Percentiles rank a stretch among this genome's conserved stretches.
Evolutionary conservation across 2,113 vertebrate species (phyloP).

Genomic region (Varanus salvator): DNA sequence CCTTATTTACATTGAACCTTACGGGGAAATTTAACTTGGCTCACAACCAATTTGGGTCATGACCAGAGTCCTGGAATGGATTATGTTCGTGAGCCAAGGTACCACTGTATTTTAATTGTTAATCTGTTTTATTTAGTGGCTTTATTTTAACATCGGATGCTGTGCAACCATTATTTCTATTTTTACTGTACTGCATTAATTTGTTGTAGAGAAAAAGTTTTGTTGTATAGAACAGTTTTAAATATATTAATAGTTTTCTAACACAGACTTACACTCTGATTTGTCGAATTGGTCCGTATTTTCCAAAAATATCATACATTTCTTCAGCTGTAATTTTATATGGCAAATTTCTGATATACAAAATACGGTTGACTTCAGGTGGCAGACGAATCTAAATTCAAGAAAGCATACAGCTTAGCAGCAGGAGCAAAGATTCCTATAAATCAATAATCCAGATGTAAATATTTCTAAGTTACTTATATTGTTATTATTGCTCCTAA

Average conservation of each 20-base stretch:
- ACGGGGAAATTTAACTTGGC: too few relatives aligned
- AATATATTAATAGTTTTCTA: not conserved
- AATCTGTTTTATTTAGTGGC: too few relatives aligned
- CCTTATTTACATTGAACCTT: too few relatives aligned
- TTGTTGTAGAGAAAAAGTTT: too few relatives aligned
- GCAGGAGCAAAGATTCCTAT: fast-evolving
- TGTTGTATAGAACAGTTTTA: too few relatives aligned
- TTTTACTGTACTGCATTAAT: too few relatives aligned
- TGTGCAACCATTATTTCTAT: too few relatives aligned
- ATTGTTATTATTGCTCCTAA: not conserved
- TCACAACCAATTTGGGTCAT: too few relatives aligned
- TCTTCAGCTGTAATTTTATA: constrained; percentile 99
- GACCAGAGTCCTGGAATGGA: too few relatives aligned
- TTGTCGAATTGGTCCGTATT: constrained; percentile 97
- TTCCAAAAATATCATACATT: constrained; percentile 99
- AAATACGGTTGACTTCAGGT: constrained; percentile 96
- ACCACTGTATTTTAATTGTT: too few relatives aligned
- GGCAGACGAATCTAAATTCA: constrained; percentile 91
- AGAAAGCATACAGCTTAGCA: not conserved
- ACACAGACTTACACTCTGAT: constrained; percentile 93
- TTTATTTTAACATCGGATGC: too few relatives aligned
- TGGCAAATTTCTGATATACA: constrained; percentile 95
- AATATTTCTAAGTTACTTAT: not conserved
- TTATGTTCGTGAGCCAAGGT: too few relatives aligned
- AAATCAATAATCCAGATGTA: not conserved